Evolutionary conservation across 2,113 vertebrate species (phyloP).

Genomic region (Rhea pennata): DNA sequence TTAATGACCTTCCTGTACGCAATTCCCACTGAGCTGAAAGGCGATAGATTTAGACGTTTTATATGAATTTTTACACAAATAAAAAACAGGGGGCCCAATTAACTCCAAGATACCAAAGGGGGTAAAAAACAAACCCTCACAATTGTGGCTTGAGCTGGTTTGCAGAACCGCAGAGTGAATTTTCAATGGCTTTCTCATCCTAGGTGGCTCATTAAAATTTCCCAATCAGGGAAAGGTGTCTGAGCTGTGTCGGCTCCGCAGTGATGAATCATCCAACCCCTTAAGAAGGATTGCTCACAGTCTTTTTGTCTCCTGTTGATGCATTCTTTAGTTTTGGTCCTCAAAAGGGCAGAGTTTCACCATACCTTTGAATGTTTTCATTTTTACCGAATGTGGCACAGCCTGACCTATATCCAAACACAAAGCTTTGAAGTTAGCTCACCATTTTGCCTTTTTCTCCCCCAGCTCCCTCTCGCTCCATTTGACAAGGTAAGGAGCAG

Average conservation of each 20-base stretch:
- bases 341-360: conserved; percentile 46
- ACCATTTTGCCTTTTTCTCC: conserved; percentile 17
- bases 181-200: conserved; percentile 54
- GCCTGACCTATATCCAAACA: conserved; percentile 45
- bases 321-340: conserved; percentile 42
- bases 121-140: conserved; percentile 49
- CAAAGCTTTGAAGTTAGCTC: conserved; percentile 47
- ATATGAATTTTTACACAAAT: neutral
- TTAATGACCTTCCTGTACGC: conserved; percentile 58
- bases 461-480: neutral
- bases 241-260: neutral
- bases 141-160: conserved; percentile 48
- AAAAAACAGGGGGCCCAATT: conserved; percentile 26
- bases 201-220: conserved; percentile 69
- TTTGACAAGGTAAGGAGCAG: conserved; percentile 20
- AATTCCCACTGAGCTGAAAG: conserved; percentile 40
- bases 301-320: conserved; percentile 48
- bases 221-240: conserved; percentile 57
- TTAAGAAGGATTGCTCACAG: conserved; percentile 18
- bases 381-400: neutral
- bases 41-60: conserved; percentile 24
- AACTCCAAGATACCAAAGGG: conserved; percentile 38
- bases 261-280: conserved; percentile 41
- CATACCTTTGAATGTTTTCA: conserved; percentile 32
- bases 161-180: conserved; percentile 23